Percentiles rank a stretch among this genome's conserved stretches.
phyloP scores from a whole-genome alignment of 2,888 invertebrate species.

The Hymenopus coronatus region DNA sequence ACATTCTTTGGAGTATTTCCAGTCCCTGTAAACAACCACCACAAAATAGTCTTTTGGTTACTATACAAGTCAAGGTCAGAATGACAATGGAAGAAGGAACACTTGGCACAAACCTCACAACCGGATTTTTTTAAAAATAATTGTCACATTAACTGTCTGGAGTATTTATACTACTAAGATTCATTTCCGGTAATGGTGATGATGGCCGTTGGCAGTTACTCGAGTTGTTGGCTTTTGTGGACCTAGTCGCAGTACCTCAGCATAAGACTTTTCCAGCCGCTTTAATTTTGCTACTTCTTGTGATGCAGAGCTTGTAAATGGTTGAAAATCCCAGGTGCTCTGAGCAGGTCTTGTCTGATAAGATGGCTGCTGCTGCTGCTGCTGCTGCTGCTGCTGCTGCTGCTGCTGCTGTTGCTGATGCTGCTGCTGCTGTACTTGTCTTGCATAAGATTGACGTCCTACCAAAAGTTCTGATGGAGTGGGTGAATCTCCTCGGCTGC shows the following conservation, averaged over 20 bases:
- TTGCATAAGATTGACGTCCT: neutral
- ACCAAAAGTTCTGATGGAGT: neutral
- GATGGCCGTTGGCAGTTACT: conserved; percentile 4
- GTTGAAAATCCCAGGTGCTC: conserved; percentile 33
- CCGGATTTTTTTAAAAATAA: neutral
- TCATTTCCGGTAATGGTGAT: neutral
- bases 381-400: neutral
- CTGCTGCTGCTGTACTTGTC: neutral
- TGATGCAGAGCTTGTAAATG: conserved; percentile 66
- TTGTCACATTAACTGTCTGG: neutral
- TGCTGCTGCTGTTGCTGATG: no score
- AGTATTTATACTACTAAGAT: neutral
- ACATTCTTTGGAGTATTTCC: neutral
- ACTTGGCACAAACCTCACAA: conserved; percentile 18
- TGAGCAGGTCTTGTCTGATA: neutral
- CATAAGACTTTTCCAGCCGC: conserved; percentile 79
- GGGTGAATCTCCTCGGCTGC: neutral
- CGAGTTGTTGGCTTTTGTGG: conserved; percentile 26
- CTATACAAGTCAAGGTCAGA: neutral
- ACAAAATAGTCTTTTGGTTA: neutral
- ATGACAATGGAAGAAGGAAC: conserved; percentile 9
- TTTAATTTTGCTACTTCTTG: conserved; percentile 79
- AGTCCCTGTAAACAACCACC: neutral
- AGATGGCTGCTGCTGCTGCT: conserved; percentile 25
- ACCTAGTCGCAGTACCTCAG: conserved; percentile 63